Percentiles rank a stretch among this genome's conserved stretches.
These are phyloP conservation scores for Drosophila neonasuta DNA, from an alignment of 2,888 invertebrate species.

Conservation along the genomic window DNA sequence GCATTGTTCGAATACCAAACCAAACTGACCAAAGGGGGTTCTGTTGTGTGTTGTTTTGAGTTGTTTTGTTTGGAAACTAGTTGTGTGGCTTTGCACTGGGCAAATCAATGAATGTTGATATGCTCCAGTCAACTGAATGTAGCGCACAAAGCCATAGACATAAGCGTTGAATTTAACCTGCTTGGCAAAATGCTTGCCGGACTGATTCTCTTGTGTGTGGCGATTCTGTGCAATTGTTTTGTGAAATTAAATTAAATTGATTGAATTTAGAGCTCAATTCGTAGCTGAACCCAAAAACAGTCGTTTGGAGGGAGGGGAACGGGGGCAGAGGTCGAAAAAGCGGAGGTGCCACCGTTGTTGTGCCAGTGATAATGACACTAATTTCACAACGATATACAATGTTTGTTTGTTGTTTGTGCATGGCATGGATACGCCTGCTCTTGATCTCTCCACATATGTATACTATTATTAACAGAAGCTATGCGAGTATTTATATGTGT, in stretches of 20 bases:
- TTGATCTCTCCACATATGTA: conserved; percentile 13
- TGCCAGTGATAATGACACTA: conserved; percentile 74
- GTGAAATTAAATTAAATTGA: conserved; percentile 79
- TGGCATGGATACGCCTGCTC: conserved; percentile 8
- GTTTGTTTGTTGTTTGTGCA: conserved; percentile 2
- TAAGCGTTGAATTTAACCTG: conserved; percentile 33
- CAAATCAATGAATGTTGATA: conserved; percentile 12
- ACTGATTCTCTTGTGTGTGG: conserved; percentile 16
- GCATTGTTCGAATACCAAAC: background rate
- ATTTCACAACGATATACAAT: conserved; percentile 50
- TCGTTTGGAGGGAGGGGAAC: background rate
- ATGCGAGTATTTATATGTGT: background rate
- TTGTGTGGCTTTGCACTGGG: background rate
- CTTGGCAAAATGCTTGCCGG: conserved; percentile 27
- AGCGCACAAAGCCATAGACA: conserved; percentile 20
- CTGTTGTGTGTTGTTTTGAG: background rate
- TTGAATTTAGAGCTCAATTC: conserved; percentile 71
- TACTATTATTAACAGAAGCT: conserved; percentile 17
- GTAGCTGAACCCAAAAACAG: conserved; percentile 47
- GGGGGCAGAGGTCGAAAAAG: conserved; percentile 61
- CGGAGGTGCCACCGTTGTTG: conserved; percentile 48
- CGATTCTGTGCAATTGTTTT: conserved; percentile 66
- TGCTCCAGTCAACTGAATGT: conserved; percentile 16
- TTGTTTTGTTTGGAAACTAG: conserved; percentile 3
- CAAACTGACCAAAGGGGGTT: conserved; percentile 1